Evolutionary conservation across 2,113 vertebrate species (phyloP), one percentile per base, ranked within the genome.

Genomic region (Mormoops blainvillei): DNA sequence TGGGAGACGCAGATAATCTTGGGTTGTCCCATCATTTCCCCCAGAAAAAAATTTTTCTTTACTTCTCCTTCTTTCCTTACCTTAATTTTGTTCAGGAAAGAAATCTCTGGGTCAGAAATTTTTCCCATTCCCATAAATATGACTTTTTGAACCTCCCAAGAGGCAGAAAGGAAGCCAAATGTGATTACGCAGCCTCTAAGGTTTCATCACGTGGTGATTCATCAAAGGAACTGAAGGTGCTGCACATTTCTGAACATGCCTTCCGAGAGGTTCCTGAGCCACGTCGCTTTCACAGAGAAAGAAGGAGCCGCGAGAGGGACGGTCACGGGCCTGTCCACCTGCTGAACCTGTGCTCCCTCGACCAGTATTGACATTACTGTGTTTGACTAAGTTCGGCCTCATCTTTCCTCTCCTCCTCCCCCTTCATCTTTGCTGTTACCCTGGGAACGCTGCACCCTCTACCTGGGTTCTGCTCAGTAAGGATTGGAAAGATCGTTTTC

Each of bases 51-150:
- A 3, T 84, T 71, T 0, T 12, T 70, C 28, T 68, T 48, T 24
- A 50, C 14, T 33, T 38, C 43, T 91, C 0, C 14, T 28, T 26
- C 38, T 88, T 71, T 16, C 41, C 8, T 88, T 90, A 68, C 65
- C 33, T 89, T 84, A 41, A 24, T 85, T 83, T 26, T 94, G 7
- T 31, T 48, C n/a, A 63, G 31, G 31, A 58, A 36, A 88, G 89
- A 96, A 90, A 95, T 89, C 26, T 9, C 36, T 63, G 36, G 54
- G 24, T 95, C 70, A 92, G 76, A 91, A 91, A 74, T 67, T 85
- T 54, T 95, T 38, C 28, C 31, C 52, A 54, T 63, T 87, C 78
- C 33, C 45, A 89, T 70, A 77, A 87, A 68, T 78, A 77, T 41
- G 70, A 89, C 74, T 56, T 89, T 50, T 91, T 94, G 70, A 94